Evolutionary conservation across 23 tunicate genomes (phyloP).

Genomic region (Styela clava): DNA sequence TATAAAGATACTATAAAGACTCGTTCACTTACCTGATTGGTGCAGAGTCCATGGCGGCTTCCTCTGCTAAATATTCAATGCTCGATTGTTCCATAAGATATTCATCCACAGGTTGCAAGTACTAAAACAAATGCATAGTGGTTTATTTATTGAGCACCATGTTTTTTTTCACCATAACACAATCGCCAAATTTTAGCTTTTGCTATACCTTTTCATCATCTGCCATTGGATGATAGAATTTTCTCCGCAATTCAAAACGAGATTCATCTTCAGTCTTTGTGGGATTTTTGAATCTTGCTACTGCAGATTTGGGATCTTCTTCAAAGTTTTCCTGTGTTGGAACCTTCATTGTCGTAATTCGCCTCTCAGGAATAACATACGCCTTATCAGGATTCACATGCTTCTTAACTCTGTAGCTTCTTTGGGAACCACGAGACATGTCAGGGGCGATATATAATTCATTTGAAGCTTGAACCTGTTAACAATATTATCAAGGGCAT

Average conservation of each 20-base stretch:
- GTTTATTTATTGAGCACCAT: too few species aligned
- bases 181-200: too few species aligned
- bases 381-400: slow-evolving; percentile 78
- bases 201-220: slow-evolving; percentile 92
- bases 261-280: neutral
- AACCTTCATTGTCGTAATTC: slow-evolving; percentile 38
- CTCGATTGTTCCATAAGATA: slow-evolving; percentile 59
- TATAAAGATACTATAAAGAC: neutral
- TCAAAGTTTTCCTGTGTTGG: slow-evolving; percentile 5
- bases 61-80: slow-evolving; percentile 19
- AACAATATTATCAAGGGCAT: too few species aligned
- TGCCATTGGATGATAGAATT: slow-evolving; percentile 73
- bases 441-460: slow-evolving; percentile 43
- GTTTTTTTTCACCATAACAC: too few species aligned
- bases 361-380: slow-evolving; percentile 67
- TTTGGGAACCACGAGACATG: slow-evolving; percentile 33
- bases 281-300: slow-evolving; percentile 23
- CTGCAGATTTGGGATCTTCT: neutral
- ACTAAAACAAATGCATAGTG: slow-evolving; percentile 52
- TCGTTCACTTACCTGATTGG: neutral
- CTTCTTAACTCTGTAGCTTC: slow-evolving; percentile 48
- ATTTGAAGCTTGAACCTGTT: slow-evolving; percentile 47
- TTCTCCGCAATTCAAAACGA: slow-evolving; percentile 43
- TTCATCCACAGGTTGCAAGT: slow-evolving; percentile 64
- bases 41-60: neutral